Conservation (phyloP, 2,113 vertebrate genomes). For the Pseudopipra pipra region DNA sequence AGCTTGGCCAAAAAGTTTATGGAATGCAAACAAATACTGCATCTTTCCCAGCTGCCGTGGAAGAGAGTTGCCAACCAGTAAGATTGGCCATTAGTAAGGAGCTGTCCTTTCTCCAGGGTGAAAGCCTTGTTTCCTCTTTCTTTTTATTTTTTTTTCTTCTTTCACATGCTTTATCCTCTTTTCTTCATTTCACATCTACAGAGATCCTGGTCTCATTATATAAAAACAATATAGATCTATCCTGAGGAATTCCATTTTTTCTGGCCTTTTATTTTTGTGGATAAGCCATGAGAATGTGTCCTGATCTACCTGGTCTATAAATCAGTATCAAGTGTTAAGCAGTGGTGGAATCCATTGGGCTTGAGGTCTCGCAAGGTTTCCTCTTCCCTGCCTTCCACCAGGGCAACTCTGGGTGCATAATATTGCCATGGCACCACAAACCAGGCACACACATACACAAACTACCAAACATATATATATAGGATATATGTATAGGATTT, state of each 20-base stretch:
- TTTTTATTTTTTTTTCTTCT: not conserved
- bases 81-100: not conserved
- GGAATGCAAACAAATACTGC: not conserved
- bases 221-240: not conserved
- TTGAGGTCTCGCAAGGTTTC: not conserved
- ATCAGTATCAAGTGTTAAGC: not conserved
- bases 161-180: not conserved
- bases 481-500: no score
- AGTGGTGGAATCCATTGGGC: not conserved
- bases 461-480: not conserved
- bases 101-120: not conserved
- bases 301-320: not conserved
- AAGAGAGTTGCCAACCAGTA: not conserved
- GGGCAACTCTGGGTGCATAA: not conserved
- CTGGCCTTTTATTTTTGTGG: not conserved
- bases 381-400: not conserved
- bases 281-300: not conserved
- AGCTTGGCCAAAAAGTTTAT: not conserved
- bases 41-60: not conserved
- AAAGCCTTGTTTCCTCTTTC: not conserved
- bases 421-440: not conserved
- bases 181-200: not conserved
- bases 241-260: not conserved
- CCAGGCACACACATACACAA: not conserved
- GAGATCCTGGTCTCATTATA: not conserved